Percentiles rank a stretch among this genome's conserved stretches.
Conservation (phyloP, 2,113 vertebrate species). For the Platichthys flesus region DNA sequence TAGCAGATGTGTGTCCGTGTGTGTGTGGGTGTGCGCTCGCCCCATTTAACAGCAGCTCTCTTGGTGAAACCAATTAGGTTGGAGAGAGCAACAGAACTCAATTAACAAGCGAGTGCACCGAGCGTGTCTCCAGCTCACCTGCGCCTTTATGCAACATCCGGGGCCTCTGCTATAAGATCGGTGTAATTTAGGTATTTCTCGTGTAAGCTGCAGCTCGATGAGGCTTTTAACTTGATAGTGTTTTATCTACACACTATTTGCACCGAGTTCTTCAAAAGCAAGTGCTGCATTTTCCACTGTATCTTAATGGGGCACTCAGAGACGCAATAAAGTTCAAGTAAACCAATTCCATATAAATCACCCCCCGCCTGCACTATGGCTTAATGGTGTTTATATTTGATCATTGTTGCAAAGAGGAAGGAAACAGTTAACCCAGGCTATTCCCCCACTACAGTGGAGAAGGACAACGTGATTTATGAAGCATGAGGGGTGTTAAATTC, state of each 20-base stretch:
- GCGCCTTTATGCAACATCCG: constrained; percentile 6
- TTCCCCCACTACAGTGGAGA: constrained; percentile 60
- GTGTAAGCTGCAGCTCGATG: neutral
- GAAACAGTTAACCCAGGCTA: constrained; percentile 76
- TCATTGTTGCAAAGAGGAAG: constrained; percentile 79
- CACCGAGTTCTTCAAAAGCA: constrained; percentile 72
- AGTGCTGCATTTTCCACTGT: constrained; percentile 74
- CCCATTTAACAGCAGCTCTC: constrained; percentile 93
- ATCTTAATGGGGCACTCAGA: constrained; percentile 83
- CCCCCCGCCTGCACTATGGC: constrained; percentile 53
- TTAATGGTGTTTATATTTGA: constrained; percentile 86
- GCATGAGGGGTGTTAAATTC: constrained; percentile 70
- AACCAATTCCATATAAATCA: constrained; percentile 75
- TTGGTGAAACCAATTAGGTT: constrained; percentile 91
- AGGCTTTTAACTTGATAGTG: constrained; percentile 32
- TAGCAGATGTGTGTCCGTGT: constrained; percentile 78
- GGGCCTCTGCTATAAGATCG: neutral
- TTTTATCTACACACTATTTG: constrained; percentile 64
- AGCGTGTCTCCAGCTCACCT: constrained; percentile 5
- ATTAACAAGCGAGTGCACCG: constrained; percentile 85
- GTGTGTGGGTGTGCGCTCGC: constrained; percentile 83
- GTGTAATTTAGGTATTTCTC: neutral
- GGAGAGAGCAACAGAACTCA: constrained; percentile 90
- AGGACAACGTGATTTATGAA: constrained; percentile 77
- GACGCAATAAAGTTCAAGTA: constrained; percentile 80